Base-by-base conservation (phyloP, 2,888 invertebrate species). In the Malacosoma neustria region DNA sequence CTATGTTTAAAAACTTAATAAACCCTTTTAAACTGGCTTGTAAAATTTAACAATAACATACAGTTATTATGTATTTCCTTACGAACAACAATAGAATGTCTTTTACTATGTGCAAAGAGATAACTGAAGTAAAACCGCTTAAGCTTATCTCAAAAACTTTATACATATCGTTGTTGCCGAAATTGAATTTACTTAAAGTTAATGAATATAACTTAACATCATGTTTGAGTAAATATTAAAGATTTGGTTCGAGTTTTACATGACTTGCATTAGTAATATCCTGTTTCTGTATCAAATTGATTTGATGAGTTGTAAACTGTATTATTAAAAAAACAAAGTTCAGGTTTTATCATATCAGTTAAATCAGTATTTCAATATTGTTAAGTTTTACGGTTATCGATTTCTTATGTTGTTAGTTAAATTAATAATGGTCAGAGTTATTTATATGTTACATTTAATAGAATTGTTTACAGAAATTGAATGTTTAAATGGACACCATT, bases 81-180 rank as follows among this genome's bases (percentile, higher is more conserved):
- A 63, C 55, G 57, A 53, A 51, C 57, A 73, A 82, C 81, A 81
- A 81, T 69, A 66, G 73, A 50, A 58, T 61, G 65, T 71, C 71
- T 80, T 79, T 82, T 72, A 69, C 73, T 72, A 71, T 77, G 72
- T 74, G 72, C 73, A 79, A 80, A 82, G 74, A 80, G 76, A 77
- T 75, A 80, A 69, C 64, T 69, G 72, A 73, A 67, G 64, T 67
- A 59, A 61, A 63, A 69, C 65, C 66, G 60, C 50, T 46, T n/a
- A 54, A 45, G 67, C 73, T 82, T 80, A 80, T 77, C 77, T 74
- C 48, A 51, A 41, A 54, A 54, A 49, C 39, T 45, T 51, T 45
- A 57, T 58, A 47, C 54, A 52, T 60, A 61, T 59, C 49, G 53
- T 55, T 54, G 50, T 22, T 22, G 22, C 48, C 38, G 49, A 54